These are phyloP conservation scores for Pavo muticus DNA, from an alignment of 2,113 vertebrate genomes.

Conservation along the genomic window DNA sequence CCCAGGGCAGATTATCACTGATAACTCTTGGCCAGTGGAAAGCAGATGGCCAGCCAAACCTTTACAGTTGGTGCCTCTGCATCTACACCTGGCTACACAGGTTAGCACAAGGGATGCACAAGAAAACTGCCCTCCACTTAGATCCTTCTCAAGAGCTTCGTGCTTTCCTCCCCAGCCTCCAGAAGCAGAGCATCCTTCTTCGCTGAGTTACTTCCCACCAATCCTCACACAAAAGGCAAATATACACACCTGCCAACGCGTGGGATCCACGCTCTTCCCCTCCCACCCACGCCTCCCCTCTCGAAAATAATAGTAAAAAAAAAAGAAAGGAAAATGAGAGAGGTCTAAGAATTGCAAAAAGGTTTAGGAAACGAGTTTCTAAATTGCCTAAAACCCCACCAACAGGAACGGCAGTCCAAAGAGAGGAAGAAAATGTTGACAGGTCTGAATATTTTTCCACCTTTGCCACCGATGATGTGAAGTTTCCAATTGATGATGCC, in stretches of 20 bases:
- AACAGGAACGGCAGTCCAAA: constrained; percentile 10
- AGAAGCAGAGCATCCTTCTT: neutral
- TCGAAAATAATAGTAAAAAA: neutral
- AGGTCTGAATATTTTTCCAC: constrained; percentile 60
- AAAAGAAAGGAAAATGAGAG: fast-evolving
- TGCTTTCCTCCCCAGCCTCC: neutral
- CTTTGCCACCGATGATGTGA: neutral
- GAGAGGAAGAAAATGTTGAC: constrained; percentile 50
- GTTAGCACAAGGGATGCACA: neutral
- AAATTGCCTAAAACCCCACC: neutral
- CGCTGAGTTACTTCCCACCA: neutral
- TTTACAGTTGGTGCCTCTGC: neutral
- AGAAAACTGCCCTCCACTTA: neutral
- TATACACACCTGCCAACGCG: neutral
- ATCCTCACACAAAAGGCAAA: neutral
- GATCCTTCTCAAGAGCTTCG: neutral
- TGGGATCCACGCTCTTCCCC: neutral
- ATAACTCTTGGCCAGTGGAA: fast-evolving
- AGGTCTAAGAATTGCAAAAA: neutral
- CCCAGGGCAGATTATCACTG: fast-evolving
- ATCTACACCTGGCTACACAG: fast-evolving
- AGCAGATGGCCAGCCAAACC: neutral
- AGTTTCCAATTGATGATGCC: neutral
- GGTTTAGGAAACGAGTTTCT: neutral
- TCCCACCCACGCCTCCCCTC: neutral